A percentile compares a stretch with the other conserved stretches of the same genome.
Evolutionary conservation across 2,888 invertebrate genomes (phyloP).

Genomic region (Calephelis perditalis): DNA sequence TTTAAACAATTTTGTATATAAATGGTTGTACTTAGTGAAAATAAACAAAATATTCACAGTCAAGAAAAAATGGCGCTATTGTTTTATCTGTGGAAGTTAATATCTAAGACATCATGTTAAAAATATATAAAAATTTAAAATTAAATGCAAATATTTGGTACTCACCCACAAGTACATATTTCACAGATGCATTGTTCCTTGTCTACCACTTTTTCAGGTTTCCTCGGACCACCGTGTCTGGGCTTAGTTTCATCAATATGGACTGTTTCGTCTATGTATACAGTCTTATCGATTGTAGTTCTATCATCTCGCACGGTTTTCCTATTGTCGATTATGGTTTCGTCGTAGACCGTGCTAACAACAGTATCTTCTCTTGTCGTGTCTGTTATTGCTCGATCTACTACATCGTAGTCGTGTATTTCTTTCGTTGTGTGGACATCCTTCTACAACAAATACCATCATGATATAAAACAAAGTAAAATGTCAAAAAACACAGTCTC

Average conservation of each 20-base stretch:
- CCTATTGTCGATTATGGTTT: constrained; percentile 62
- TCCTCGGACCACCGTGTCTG: constrained; percentile 60
- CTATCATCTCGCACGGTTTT: constrained; percentile 69
- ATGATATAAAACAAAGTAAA: constrained; percentile 9
- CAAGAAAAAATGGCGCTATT: too few relatives aligned
- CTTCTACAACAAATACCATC: constrained; percentile 47
- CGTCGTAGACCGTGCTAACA: constrained; percentile 68
- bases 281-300: constrained; percentile 53
- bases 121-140: too few relatives aligned
- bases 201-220: constrained; percentile 57
- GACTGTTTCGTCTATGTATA: constrained; percentile 58
- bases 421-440: constrained; percentile 73
- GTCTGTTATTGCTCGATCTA: constrained; percentile 71
- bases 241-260: constrained; percentile 61
- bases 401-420: constrained; percentile 67
- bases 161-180: constrained; percentile 94
- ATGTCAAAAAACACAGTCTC: neutral
- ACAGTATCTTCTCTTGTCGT: constrained; percentile 59
- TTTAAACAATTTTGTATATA: too few relatives aligned
- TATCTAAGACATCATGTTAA: too few relatives aligned
- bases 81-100: too few relatives aligned
- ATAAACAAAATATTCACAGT: too few relatives aligned
- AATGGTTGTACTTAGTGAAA: too few relatives aligned
- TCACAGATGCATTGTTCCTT: constrained; percentile 94
- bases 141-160: constrained; percentile 31